Conservation (phyloP, 2,797 vertebrate genomes). For the Paguma larvata region DNA sequence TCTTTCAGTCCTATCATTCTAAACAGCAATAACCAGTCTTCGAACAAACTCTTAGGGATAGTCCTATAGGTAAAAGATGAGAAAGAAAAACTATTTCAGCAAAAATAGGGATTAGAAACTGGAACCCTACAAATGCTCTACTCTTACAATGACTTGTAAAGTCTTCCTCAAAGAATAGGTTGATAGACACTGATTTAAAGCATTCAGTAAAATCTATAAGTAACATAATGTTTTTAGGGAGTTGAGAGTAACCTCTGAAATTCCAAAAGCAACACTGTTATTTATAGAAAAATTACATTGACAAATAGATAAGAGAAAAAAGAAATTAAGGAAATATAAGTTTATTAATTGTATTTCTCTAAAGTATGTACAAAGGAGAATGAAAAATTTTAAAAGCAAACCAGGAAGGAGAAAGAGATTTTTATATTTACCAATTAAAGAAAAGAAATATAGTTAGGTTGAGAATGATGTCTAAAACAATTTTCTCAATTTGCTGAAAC, state of each 20-base stretch:
- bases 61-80: background rate
- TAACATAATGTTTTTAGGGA: background rate
- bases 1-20: background rate
- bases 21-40: background rate
- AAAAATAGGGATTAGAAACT: background rate
- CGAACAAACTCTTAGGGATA: background rate
- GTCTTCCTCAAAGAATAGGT: background rate
- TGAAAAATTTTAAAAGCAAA: slow-evolving; percentile 18
- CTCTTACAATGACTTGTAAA: background rate
- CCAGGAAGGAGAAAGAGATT: background rate
- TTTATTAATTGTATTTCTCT: background rate
- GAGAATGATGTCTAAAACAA: background rate
- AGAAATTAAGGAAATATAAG: background rate
- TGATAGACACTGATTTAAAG: background rate
- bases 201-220: background rate
- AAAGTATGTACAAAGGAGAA: background rate
- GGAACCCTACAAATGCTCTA: background rate
- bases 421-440: background rate
- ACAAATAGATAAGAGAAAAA: background rate
- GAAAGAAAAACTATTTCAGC: background rate
- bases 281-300: background rate
- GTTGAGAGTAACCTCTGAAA: background rate
- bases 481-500: background rate
- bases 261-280: background rate
- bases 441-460: background rate